Evolutionary conservation across 1,140 invertebrate species (phyloP).

Genomic region (Drosophila sucinea): DNA sequence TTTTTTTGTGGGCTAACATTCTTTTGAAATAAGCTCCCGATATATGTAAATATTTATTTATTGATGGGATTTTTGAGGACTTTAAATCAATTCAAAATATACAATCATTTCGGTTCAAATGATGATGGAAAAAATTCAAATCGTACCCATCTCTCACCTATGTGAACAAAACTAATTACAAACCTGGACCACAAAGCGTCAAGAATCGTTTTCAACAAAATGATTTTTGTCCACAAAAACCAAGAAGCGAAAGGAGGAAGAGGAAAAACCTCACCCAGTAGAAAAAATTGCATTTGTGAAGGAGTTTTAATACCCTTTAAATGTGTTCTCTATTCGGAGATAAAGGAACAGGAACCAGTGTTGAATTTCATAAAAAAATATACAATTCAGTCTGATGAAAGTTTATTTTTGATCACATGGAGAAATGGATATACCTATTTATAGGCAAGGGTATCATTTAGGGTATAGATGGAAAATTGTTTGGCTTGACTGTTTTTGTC

Average conservation of each 20-base stretch:
- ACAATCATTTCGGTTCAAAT: neutral
- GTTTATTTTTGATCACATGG: too few relatives aligned
- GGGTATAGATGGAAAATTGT: slow-evolving; percentile 25
- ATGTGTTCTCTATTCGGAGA: too few relatives aligned
- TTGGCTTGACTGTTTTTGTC: slow-evolving; percentile 65
- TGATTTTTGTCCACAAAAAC: slow-evolving; percentile 29
- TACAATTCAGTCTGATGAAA: too few relatives aligned
- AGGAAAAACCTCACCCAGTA: neutral
- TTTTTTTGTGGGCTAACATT: too few relatives aligned
- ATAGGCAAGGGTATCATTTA: neutral
- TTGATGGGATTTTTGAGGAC: too few relatives aligned
- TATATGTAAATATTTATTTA: too few relatives aligned
- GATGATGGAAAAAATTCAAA: neutral
- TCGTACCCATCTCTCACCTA: slow-evolving; percentile 42
- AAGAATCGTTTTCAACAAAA: slow-evolving; percentile 59
- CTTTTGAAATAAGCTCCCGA: too few relatives aligned
- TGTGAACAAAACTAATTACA: slow-evolving; percentile 72
- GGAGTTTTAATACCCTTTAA: neutral
- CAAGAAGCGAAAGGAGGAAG: slow-evolving; percentile 1
- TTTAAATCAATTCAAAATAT: neutral
- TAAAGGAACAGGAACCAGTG: too few relatives aligned
- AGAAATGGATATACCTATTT: neutral
- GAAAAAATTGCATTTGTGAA: neutral
- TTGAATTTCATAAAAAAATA: too few relatives aligned
- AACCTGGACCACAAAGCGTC: slow-evolving; percentile 64